A percentile compares a stretch with the other conserved stretches of the same genome.
These are phyloP conservation scores for Eretmochelys imbricata DNA, from an alignment of 2,113 vertebrate species.

Conservation along the genomic window DNA sequence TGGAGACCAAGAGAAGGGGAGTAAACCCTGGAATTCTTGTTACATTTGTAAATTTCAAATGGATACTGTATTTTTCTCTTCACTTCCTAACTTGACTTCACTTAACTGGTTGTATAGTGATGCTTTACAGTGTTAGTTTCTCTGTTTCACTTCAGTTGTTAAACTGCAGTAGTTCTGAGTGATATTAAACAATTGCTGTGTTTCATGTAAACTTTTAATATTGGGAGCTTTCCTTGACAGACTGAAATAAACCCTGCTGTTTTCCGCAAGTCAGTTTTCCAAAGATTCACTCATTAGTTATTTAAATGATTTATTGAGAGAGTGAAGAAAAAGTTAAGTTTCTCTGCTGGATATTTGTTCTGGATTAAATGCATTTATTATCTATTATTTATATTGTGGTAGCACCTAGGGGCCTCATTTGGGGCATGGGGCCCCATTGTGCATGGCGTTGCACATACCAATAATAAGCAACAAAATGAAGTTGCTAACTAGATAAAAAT, in stretches of 20 bases:
- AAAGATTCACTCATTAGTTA: background rate
- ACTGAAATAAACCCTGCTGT: background rate
- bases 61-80: background rate
- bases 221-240: background rate
- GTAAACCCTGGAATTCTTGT: background rate
- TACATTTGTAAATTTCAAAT: background rate
- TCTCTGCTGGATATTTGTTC: background rate
- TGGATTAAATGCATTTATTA: background rate
- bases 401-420: background rate
- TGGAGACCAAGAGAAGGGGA: background rate
- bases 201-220: background rate
- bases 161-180: background rate
- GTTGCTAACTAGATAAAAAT: background rate
- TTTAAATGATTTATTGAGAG: background rate
- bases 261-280: background rate
- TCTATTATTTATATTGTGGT: background rate
- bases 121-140: background rate
- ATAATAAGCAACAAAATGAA: background rate
- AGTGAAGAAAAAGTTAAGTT: background rate
- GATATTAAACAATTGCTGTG: background rate
- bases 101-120: background rate
- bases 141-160: fast-evolving
- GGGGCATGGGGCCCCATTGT: background rate
- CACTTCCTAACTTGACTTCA: background rate
- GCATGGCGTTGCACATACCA: background rate